These are phyloP conservation scores for Odocoileus hemionus DNA, from an alignment of 2,113 vertebrate species.

Conservation along the genomic window DNA sequence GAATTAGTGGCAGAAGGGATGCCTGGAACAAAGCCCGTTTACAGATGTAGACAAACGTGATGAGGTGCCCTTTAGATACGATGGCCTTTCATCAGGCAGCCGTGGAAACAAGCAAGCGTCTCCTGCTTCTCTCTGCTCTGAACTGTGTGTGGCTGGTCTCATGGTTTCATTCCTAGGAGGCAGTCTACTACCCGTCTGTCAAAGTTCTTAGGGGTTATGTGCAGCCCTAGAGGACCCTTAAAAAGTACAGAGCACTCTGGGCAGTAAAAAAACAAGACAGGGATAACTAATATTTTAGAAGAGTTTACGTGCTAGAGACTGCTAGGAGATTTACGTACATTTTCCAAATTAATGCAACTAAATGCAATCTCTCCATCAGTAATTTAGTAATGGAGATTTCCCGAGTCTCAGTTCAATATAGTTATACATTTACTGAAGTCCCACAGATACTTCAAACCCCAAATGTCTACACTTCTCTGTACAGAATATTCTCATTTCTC, in stretches of 20 bases:
- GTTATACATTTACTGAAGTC: neutral
- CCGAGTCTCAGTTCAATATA: neutral
- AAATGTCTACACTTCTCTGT: neutral
- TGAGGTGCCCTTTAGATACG: neutral
- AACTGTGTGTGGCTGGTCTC: neutral
- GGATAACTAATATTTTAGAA: slow-evolving; percentile 1
- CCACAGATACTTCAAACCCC: neutral
- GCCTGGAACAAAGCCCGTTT: neutral
- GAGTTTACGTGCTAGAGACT: neutral
- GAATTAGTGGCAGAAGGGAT: neutral
- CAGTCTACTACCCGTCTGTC: neutral
- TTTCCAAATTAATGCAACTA: neutral
- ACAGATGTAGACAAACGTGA: neutral
- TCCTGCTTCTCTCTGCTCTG: neutral
- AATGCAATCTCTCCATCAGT: neutral
- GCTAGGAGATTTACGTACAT: neutral
- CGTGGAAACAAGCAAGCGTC: neutral
- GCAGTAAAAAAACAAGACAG: neutral
- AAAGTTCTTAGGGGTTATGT: neutral
- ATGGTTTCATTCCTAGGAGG: neutral
- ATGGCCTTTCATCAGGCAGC: neutral
- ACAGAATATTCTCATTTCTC: neutral
- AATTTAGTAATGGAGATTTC: neutral
- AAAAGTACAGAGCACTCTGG: neutral
- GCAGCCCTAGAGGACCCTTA: neutral